phyloP scores from a whole-genome alignment of 2,113 vertebrate species.

The Etia nguti region DNA sequence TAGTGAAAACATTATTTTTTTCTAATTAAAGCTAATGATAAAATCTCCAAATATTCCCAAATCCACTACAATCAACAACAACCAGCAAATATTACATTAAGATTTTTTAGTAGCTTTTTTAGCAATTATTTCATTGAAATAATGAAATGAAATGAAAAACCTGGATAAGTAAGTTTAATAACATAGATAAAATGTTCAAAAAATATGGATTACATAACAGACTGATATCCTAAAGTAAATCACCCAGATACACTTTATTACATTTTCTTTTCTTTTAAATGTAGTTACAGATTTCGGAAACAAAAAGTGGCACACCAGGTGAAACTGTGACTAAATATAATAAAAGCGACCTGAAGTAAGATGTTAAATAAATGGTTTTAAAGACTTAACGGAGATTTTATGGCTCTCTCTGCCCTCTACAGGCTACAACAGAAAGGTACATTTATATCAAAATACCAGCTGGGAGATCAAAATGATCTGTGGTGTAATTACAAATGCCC shows the following conservation, averaged over 20 bases:
- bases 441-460: not conserved
- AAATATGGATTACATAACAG: not conserved
- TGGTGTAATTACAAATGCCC: not conserved
- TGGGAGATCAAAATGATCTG: not conserved
- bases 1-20: not conserved
- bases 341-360: not conserved
- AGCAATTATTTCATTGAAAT: not conserved
- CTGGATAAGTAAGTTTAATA: not conserved
- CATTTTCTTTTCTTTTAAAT: not conserved
- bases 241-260: not conserved
- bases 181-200: not conserved
- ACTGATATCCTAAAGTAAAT: not conserved
- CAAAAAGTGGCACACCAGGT: not conserved
- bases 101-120: not conserved
- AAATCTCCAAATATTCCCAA: not conserved
- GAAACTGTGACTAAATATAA: not conserved
- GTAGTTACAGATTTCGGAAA: not conserved
- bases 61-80: not conserved
- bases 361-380: not conserved
- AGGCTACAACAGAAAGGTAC: not conserved
- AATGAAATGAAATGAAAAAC: not conserved
- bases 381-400: not conserved
- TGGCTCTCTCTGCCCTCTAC: conserved; percentile 51
- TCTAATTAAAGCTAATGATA: not conserved
- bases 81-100: not conserved